Percentiles rank a stretch among this genome's conserved stretches.
Evolutionary conservation across 1,140 invertebrate genomes (phyloP).

Genomic region (Aleiodes sp.): DNA sequence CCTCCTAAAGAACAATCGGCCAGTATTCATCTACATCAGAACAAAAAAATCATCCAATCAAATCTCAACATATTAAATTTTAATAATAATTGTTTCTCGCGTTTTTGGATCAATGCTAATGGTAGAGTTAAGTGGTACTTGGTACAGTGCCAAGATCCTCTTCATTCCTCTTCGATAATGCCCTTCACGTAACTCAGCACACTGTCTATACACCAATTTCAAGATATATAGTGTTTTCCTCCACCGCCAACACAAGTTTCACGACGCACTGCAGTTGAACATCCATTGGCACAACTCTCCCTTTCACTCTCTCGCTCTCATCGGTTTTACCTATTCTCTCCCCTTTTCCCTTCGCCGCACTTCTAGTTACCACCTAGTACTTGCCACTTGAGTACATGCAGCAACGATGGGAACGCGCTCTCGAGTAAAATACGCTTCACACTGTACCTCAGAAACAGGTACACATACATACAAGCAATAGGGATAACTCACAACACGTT

Average conservation of each 20-base stretch:
- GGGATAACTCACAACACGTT: conserved; percentile 22
- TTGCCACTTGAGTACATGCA: too few species aligned
- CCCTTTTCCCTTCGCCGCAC: neutral
- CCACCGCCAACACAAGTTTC: conserved; percentile 17
- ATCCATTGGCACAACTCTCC: conserved; percentile 6
- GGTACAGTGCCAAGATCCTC: too few species aligned
- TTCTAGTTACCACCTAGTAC: neutral
- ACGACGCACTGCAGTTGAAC: conserved; percentile 10
- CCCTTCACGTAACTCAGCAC: neutral
- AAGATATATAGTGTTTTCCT: conserved; percentile 1
- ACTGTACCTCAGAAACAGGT: neutral
- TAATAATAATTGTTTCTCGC: too few species aligned
- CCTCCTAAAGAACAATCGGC: too few species aligned
- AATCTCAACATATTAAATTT: too few species aligned
- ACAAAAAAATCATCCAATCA: too few species aligned
- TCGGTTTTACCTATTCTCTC: neutral
- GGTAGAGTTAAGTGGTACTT: too few species aligned
- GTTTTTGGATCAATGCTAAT: too few species aligned
- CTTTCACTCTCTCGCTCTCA: neutral
- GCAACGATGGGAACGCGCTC: too few species aligned
- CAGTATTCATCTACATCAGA: too few species aligned
- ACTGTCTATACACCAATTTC: conserved; percentile 19
- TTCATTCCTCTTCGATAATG: too few species aligned
- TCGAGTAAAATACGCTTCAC: too few species aligned
- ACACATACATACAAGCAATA: neutral